Conservation (phyloP, 2,797 vertebrate genomes). For the Rhyacichthys aspro region DNA sequence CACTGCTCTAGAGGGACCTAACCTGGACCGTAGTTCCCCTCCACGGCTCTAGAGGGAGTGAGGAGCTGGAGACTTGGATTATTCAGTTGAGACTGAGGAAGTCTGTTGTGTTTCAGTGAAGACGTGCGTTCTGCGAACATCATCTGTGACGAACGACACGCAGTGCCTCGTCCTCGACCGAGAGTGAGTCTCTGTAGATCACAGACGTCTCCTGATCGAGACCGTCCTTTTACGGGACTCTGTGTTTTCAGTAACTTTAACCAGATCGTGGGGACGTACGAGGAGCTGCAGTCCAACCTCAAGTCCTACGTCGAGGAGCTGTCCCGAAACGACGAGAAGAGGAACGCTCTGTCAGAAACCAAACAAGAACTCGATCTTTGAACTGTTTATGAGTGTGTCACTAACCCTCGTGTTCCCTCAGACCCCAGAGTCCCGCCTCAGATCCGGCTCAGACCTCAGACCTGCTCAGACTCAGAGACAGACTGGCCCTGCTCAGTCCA, state of each 20-base stretch:
- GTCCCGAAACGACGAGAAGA: conserved; percentile 77
- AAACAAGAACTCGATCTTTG: too few species aligned
- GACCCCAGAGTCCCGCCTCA: conserved; percentile 67
- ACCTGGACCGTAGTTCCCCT: too few species aligned
- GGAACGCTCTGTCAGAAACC: conserved; percentile 78
- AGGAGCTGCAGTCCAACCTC: conserved; percentile 81
- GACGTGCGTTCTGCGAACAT: conserved; percentile 86
- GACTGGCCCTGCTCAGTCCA: conserved; percentile 59
- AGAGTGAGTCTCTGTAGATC: conserved; percentile 75
- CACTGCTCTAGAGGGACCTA: too few species aligned
- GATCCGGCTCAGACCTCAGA: conserved; percentile 70
- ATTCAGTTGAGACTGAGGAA: background rate
- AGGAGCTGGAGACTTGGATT: too few species aligned
- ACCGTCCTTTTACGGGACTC: too few species aligned
- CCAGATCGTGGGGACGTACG: conserved; percentile 85
- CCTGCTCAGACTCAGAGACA: conserved; percentile 70
- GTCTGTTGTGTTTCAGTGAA: conserved; percentile 68
- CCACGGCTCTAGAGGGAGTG: too few species aligned
- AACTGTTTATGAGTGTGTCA: too few species aligned
- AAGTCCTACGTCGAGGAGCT: conserved; percentile 81
- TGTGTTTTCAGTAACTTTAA: conserved; percentile 77
- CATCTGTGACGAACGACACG: conserved; percentile 80
- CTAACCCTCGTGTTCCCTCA: conserved; percentile 44
- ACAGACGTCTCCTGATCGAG: too few species aligned
- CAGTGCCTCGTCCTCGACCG: conserved; percentile 85